Evolutionary conservation across 2,797 vertebrate genomes (phyloP), one percentile per base, ranked within the genome.

Genomic region (Euthynnus affinis): DNA sequence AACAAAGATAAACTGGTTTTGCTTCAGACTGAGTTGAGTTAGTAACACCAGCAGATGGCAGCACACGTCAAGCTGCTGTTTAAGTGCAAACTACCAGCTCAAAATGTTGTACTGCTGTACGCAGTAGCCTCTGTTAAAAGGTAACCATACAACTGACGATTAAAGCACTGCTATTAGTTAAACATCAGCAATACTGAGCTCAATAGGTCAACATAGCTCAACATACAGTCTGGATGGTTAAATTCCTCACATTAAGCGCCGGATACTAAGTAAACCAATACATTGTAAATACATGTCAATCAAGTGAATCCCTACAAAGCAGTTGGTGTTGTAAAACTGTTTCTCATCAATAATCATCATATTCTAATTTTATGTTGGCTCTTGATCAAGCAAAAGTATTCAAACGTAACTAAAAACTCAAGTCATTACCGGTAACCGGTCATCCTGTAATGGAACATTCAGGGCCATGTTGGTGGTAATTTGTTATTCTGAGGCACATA

Each of bases 31-130:
- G 68, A 83, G 9, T 23, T 87, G 48, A 37, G 9, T 3, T 1
- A 1, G 6, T 0, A 20, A 56, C 6, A 59, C 87, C 93, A 92
- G 81, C 78, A 94, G 93, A 88, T 86, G 92, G 91, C 85, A 42
- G 74, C 82, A 88, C 23, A 65, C 1, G 9, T 74, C 81, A 83
- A 82, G 48, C 27, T 74, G 22, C 55, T 49, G 15, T 20, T 67
- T 1, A 27, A 27, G 14, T 8, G 10, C 20, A 55, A 80, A 49
- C 52, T 23, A 40, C 9, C 20, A 46, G 22, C 14, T 69, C 4
- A 17, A 6, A 62, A 37, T 3, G 18, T 52, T 4, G 10, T 12
- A 27, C 27, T 53, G 9, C 1, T 40, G 22, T 64, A 29, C 44
- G 71, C 22, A n/a, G 22, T 17, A 29, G 25, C 3, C 29, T 40